phyloP scores from a whole-genome alignment of 1,140 invertebrate genomes.

The Grapholita molesta region DNA sequence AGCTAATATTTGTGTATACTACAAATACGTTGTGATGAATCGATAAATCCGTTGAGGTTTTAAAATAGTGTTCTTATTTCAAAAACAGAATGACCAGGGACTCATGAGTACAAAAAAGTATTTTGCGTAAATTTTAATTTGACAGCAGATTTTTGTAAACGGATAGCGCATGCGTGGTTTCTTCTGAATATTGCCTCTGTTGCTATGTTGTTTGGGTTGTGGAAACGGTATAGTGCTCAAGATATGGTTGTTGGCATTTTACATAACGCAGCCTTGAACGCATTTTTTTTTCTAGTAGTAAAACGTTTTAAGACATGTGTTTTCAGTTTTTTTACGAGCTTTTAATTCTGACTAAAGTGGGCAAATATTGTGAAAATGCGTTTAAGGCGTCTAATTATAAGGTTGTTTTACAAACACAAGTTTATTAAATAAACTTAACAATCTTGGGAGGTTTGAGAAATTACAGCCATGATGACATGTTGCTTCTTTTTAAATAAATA shows the following conservation, averaged over 20 bases:
- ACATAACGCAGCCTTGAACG: not conserved
- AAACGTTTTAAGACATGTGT: too few relatives aligned
- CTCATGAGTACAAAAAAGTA: too few relatives aligned
- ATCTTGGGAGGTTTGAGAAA: too few relatives aligned
- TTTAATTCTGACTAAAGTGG: not conserved
- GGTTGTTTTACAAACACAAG: not conserved
- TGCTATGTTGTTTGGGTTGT: slow-evolving; percentile 58
- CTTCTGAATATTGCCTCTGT: slow-evolving; percentile 50
- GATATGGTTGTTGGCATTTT: slow-evolving; percentile 30
- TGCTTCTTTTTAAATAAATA: too few relatives aligned
- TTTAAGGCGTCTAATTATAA: not conserved
- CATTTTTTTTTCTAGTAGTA: too few relatives aligned
- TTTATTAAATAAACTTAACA: slow-evolving; percentile 1
- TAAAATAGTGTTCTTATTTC: too few relatives aligned
- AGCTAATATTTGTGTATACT: too few relatives aligned
- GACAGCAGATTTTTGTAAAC: slow-evolving; percentile 9
- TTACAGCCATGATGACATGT: too few relatives aligned
- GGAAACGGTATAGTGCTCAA: slow-evolving; percentile 44
- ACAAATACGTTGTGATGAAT: too few relatives aligned
- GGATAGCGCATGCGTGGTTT: not conserved
- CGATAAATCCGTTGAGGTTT: too few relatives aligned
- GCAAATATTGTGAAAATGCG: not conserved
- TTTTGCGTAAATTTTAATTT: not conserved
- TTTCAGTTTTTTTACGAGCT: too few relatives aligned
- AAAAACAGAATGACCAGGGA: too few relatives aligned